Evolutionary conservation across 2,888 invertebrate species (phyloP).

Genomic region (Galerucella nymphaeae): DNA sequence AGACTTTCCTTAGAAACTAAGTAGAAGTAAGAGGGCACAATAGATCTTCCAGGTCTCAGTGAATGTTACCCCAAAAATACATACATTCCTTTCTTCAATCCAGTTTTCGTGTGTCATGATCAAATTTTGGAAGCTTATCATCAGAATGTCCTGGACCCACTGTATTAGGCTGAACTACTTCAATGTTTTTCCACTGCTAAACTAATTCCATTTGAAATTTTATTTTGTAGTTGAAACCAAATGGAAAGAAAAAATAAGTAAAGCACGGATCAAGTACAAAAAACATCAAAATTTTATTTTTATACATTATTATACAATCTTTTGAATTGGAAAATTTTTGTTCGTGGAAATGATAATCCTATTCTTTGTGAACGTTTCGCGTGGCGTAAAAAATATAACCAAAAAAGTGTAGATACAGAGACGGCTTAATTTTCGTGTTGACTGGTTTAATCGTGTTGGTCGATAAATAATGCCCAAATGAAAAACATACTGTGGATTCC

Average conservation of each 20-base stretch:
- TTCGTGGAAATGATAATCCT: slow-evolving; percentile 27
- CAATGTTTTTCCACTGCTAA: background rate
- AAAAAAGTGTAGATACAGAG: background rate
- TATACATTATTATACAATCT: slow-evolving; percentile 24
- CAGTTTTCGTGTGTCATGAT: too few relatives aligned
- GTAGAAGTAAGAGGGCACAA: too few relatives aligned
- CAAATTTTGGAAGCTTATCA: too few relatives aligned
- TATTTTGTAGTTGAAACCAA: background rate
- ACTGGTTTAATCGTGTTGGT: too few relatives aligned
- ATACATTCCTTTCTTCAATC: too few relatives aligned
- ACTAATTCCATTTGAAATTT: slow-evolving; percentile 8
- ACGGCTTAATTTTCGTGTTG: background rate
- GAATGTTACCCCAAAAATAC: too few relatives aligned
- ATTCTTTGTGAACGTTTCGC: slow-evolving; percentile 30
- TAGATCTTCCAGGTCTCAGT: too few relatives aligned
- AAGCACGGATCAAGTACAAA: slow-evolving; percentile 5
- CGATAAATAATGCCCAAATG: too few relatives aligned
- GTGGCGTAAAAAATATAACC: slow-evolving; percentile 21
- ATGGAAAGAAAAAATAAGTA: background rate
- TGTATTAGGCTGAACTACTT: background rate
- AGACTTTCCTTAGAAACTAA: too few relatives aligned
- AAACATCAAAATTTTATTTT: slow-evolving; percentile 20
- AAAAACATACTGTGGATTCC: too few relatives aligned
- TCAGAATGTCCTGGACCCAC: too few relatives aligned
- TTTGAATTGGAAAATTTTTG: slow-evolving; percentile 22